Evolutionary conservation across 1,140 invertebrate species (phyloP).

Genomic region (Aradophagus sp.): DNA sequence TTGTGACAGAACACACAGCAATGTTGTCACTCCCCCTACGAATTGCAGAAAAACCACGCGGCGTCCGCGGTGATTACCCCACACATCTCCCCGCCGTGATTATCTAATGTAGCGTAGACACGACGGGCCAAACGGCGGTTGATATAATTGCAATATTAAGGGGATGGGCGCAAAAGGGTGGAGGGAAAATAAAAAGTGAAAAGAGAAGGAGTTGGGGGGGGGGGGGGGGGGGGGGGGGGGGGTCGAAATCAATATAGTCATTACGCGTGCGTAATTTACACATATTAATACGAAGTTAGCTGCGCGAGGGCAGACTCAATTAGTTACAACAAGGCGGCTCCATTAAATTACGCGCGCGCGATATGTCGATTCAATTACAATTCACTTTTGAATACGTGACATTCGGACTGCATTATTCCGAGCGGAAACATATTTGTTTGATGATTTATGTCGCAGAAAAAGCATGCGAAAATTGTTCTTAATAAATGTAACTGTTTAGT

Average conservation of each 20-base stretch:
- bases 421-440: conserved; percentile 22
- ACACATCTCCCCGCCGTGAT: no score
- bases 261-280: conserved; percentile 41
- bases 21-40: no score
- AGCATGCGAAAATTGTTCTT: no score
- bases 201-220: conserved; percentile 27
- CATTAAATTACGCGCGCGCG: conserved; percentile 24
- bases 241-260: conserved; percentile 39
- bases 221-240: no score
- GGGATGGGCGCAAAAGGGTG: conserved; percentile 4
- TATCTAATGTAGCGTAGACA: no score
- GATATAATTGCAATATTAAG: no score
- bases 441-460: conserved; percentile 1
- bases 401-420: conserved; percentile 6
- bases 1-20: no score
- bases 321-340: conserved; percentile 29
- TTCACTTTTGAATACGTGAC: conserved; percentile 21
- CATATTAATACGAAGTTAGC: conserved; percentile 43
- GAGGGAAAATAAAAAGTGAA: conserved; percentile 29
- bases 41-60: no score
- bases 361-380: conserved; percentile 43
- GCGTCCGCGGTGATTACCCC: no score
- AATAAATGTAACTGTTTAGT: no score
- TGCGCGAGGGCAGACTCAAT: conserved; percentile 20
- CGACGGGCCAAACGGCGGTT: no score